These are phyloP conservation scores for Dendrolimus kikuchii DNA, from an alignment of 1,140 invertebrate species.

Conservation along the genomic window DNA sequence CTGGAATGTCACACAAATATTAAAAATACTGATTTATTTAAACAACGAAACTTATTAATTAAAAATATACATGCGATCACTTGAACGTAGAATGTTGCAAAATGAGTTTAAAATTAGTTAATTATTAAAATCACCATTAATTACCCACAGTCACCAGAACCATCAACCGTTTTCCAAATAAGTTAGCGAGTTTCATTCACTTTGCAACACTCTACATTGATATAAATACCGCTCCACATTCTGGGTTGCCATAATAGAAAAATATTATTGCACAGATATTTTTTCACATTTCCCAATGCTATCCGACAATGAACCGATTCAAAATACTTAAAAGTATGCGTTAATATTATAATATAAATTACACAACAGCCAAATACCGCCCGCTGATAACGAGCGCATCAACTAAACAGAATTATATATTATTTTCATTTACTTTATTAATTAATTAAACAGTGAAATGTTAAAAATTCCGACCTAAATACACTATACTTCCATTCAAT, in stretches of 20 bases:
- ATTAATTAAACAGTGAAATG: constrained; percentile 25
- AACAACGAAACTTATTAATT: constrained; percentile 55
- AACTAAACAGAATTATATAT: constrained; percentile 31
- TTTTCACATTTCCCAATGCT: constrained; percentile 13
- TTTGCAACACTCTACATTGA: constrained; percentile 37
- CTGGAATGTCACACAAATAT: constrained; percentile 69
- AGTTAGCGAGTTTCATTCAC: constrained; percentile 28
- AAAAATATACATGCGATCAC: constrained; percentile 47
- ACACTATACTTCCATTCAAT: constrained; percentile 25
- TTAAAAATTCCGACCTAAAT: constrained; percentile 28
- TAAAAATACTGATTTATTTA: constrained; percentile 67
- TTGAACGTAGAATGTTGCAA: constrained; percentile 36
- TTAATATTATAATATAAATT: constrained; percentile 20
- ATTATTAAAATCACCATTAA: constrained; percentile 24
- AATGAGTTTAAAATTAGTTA: constrained; percentile 26
- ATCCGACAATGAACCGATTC: no score
- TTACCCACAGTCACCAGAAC: constrained; percentile 16
- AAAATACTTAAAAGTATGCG: no score
- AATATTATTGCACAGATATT: constrained; percentile 5
- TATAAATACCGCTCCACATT: constrained; percentile 5
- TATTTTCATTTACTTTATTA: constrained; percentile 19
- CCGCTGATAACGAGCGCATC: constrained; percentile 25
- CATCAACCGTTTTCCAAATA: constrained; percentile 12
- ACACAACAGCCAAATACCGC: constrained; percentile 51
- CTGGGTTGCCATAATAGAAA: neutral